Percentiles rank a stretch among this genome's conserved stretches.
Conservation (phyloP, 1,140 invertebrate species). For the Drosophila arawakana region DNA sequence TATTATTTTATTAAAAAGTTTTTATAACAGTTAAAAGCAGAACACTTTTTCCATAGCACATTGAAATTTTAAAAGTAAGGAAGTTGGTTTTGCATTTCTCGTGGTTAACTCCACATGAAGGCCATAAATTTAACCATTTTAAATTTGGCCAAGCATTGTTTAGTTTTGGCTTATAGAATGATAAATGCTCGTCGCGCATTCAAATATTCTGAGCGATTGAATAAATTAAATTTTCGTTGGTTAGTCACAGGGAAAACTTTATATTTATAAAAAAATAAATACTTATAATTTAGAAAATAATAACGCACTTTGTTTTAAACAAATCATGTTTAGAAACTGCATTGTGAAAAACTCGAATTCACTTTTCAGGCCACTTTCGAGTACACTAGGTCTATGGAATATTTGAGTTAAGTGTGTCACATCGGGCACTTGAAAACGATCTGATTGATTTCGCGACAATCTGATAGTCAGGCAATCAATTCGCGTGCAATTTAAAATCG, state of each 20-base stretch:
- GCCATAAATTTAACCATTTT: slow-evolving; percentile 20
- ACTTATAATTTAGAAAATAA: neutral
- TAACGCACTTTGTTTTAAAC: slow-evolving; percentile 75
- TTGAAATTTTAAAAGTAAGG: neutral
- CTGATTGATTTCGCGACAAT: slow-evolving; percentile 24
- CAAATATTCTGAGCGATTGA: slow-evolving; percentile 11
- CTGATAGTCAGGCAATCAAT: slow-evolving; percentile 47
- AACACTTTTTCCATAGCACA: neutral
- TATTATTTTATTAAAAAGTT: too few relatives aligned
- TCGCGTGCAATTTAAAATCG: slow-evolving; percentile 65
- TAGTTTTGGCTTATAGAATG: slow-evolving; percentile 27
- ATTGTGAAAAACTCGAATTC: slow-evolving; percentile 39
- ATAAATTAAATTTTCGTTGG: slow-evolving; percentile 21
- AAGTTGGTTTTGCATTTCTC: neutral
- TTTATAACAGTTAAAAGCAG: neutral
- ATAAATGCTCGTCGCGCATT: slow-evolving; percentile 33
- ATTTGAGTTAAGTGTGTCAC: slow-evolving; percentile 7
- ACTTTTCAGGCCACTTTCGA: slow-evolving; percentile 13
- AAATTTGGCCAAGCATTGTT: slow-evolving; percentile 10
- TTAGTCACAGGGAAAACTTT: slow-evolving; percentile 29
- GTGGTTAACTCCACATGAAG: slow-evolving; percentile 1
- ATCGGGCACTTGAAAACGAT: slow-evolving; percentile 29
- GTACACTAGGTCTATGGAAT: slow-evolving; percentile 8
- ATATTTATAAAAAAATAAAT: neutral
- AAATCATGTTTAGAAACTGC: slow-evolving; percentile 71